phyloP scores from a whole-genome alignment of 2,888 invertebrate species.

The Pecten maximus region DNA sequence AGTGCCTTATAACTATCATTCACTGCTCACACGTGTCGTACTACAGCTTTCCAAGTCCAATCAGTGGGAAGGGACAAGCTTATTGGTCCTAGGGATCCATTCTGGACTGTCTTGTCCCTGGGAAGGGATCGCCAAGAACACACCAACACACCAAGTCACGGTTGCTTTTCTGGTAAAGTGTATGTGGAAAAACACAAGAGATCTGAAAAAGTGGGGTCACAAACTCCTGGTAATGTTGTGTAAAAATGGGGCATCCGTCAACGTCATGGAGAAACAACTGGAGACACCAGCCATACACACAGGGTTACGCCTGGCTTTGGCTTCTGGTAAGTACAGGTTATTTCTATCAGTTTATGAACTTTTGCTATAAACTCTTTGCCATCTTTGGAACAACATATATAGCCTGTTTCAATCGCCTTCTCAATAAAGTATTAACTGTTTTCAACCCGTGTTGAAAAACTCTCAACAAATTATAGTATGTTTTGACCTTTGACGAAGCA shows the following conservation, averaged over 20 bases:
- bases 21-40: not conserved
- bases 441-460: too few species aligned
- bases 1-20: not conserved
- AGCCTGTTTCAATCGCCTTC: too few species aligned
- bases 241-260: constrained; percentile 47
- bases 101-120: constrained; percentile 40
- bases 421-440: too few species aligned
- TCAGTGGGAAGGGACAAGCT: constrained; percentile 52
- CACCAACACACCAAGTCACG: constrained; percentile 23
- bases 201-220: constrained; percentile 42
- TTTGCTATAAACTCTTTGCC: too few species aligned
- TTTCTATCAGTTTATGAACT: too few species aligned
- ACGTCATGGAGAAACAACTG: constrained; percentile 39
- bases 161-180: constrained; percentile 40
- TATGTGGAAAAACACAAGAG: not conserved
- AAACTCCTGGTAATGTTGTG: constrained; percentile 40
- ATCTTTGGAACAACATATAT: too few species aligned
- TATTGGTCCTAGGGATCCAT: constrained; percentile 45
- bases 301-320: constrained; percentile 48
- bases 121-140: constrained; percentile 27
- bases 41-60: constrained; percentile 43
- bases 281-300: constrained; percentile 48
- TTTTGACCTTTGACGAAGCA: too few species aligned
- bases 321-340: constrained; percentile 48
- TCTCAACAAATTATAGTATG: too few species aligned